Base-by-base conservation (phyloP, 2,113 vertebrate genomes). In the Oryzias celebensis region DNA sequence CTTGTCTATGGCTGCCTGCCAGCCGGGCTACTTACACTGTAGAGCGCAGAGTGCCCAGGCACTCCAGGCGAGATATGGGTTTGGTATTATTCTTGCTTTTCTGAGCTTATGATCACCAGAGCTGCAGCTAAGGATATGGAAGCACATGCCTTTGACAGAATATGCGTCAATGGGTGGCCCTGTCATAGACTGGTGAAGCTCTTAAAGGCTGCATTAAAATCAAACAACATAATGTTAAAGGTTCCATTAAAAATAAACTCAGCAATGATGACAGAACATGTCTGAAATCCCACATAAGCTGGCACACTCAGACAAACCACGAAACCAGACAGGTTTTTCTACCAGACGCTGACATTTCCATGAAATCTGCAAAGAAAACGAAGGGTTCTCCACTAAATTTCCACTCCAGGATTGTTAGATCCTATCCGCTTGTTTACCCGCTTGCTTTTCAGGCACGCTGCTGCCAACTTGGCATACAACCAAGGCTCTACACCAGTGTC, bases 381-480 rank as follows among this genome's bases (percentile, higher is more conserved):
- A 71, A 73, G 68, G 64, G 49, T 73, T 61, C 52, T 70, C 46
- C 67, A 54, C 13, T 48, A 65, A 73, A 48, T 61, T 71, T 78
- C 58, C 58, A 58, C 72, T 60, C 48, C 53, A 63, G 48, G 22
- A 78, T 63, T 47, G 12, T 61, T 62, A 45, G 53, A 69, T 68
- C 58, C 63, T 58, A 61, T 58, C 44, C 52, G 58, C 72, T 65
- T 77, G 76, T 64, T 64, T 67, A 56, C 69, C 65, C 26, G 59
- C 70, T 68, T 68, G 63, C 56, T 65, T 75, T 73, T 78, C 58
- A 59, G 65, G 56, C 61, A 45, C n/a, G 24, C 42, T 16, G 18
- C 52, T 85, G 85, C 86, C 85, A 87, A 75, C 77, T 85, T 85
- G 86, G 83, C 83, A 50, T 42, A 58, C 66, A 68, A 80, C 75